Percentiles rank a stretch among this genome's conserved stretches.
phyloP scores from a whole-genome alignment of 2,113 vertebrate genomes.

The Hemiprocne comata region DNA sequence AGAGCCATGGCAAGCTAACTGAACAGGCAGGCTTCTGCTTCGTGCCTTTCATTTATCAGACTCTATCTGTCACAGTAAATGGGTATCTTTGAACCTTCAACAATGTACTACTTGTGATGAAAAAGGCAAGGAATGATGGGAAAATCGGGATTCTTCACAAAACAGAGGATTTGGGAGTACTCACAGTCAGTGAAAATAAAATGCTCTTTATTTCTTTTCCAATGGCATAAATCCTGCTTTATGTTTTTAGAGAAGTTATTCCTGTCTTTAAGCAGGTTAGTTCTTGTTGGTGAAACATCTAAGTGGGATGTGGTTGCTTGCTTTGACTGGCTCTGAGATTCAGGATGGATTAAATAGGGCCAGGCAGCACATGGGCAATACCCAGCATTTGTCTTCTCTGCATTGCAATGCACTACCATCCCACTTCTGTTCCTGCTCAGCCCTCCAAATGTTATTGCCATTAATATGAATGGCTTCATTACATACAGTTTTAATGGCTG shows the following conservation, averaged over 20 bases:
- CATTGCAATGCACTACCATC: not conserved
- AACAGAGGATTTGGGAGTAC: not conserved
- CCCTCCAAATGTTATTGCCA: conserved; percentile 11
- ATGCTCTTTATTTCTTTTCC: not conserved
- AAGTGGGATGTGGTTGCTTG: not conserved
- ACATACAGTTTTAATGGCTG: conserved; percentile 20
- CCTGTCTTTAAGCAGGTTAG: not conserved
- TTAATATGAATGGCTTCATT: conserved; percentile 65
- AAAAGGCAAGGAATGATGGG: not conserved
- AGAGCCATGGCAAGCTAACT: not conserved
- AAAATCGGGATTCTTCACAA: not conserved
- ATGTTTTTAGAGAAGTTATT: not conserved
- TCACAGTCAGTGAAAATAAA: not conserved
- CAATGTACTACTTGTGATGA: not conserved
- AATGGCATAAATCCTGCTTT: not conserved
- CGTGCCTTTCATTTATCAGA: not conserved
- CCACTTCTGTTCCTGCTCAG: conserved; percentile 28
- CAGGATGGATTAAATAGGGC: not conserved
- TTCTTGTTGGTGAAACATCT: not conserved
- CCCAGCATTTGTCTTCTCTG: conserved; percentile 9
- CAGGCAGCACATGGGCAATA: not conserved
- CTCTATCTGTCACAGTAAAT: not conserved
- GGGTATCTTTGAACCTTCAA: not conserved
- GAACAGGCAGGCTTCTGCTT: not conserved
- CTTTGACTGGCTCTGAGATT: not conserved